A percentile compares a stretch with the other conserved stretches of the same genome.
Evolutionary conservation across 2,888 invertebrate genomes (phyloP).

Genomic region (Torymus tubicola): DNA sequence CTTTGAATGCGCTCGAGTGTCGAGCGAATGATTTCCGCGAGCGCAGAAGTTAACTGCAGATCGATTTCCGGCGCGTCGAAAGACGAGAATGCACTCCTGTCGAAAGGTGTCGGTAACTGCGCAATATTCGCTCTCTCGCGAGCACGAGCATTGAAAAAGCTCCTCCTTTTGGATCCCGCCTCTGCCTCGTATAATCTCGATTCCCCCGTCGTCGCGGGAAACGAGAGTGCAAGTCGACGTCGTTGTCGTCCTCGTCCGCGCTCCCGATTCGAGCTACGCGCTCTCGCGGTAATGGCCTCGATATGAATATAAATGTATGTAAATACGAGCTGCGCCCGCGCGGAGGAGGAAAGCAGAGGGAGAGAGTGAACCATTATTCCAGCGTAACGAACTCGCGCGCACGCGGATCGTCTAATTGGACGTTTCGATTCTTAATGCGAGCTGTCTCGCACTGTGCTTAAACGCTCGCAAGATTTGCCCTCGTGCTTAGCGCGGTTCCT

Average conservation of each 20-base stretch:
- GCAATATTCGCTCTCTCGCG: slow-evolving; percentile 5
- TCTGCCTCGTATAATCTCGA: slow-evolving; percentile 17
- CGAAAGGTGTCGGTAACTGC: neutral
- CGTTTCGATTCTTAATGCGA: slow-evolving; percentile 60
- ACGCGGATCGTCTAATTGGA: slow-evolving; percentile 60
- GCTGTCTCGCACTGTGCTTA: neutral
- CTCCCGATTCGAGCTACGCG: slow-evolving; percentile 12
- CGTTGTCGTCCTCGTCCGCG: neutral
- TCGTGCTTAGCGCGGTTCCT: neutral
- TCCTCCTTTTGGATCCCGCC: slow-evolving; percentile 9
- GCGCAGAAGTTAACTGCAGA: no score
- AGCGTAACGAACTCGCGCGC: slow-evolving; percentile 51
- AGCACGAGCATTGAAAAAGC: neutral
- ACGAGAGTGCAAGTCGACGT: slow-evolving; percentile 30
- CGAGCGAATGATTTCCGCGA: no score
- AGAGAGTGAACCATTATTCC: slow-evolving; percentile 38
- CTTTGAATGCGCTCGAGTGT: no score
- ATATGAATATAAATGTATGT: slow-evolving; percentile 55
- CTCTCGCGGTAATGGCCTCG: slow-evolving; percentile 37
- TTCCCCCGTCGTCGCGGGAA: slow-evolving; percentile 20
- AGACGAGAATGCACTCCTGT: neutral
- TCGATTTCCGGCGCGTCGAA: no score
- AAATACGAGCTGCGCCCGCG: slow-evolving; percentile 28
- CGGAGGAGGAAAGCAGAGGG: slow-evolving; percentile 10
- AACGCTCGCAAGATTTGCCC: no score